These are phyloP conservation scores for Aradophagus sp. DNA, from an alignment of 1,140 invertebrate species.

Conservation along the genomic window DNA sequence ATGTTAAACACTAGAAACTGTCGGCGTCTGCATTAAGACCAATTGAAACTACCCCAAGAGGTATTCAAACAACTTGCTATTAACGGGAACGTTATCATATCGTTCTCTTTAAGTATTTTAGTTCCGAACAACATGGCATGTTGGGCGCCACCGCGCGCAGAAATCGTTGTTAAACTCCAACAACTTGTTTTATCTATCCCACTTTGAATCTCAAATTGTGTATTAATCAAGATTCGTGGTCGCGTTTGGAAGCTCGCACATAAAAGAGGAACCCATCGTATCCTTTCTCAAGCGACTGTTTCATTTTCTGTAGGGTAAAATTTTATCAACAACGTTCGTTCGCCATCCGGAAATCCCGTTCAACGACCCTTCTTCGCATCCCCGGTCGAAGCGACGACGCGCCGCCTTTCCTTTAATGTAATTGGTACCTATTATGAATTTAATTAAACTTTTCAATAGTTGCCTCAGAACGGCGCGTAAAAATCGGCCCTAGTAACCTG, in stretches of 20 bases:
- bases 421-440: constrained; percentile 17
- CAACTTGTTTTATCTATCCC: constrained; percentile 47
- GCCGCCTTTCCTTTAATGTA: no score
- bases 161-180: constrained; percentile 43
- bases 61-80: constrained; percentile 36
- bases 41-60: constrained; percentile 38
- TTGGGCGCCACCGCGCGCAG: constrained; percentile 14
- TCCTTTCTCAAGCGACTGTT: constrained; percentile 15
- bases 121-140: constrained; percentile 33
- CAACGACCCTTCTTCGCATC: no score
- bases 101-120: constrained; percentile 49
- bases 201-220: constrained; percentile 39
- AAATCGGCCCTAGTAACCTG: constrained; percentile 6
- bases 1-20: constrained; percentile 15
- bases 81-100: constrained; percentile 37
- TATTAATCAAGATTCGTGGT: constrained; percentile 48
- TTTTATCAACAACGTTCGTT: no score
- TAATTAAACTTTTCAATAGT: constrained; percentile 25
- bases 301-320: no score
- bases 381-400: no score
- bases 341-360: no score
- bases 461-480: neutral
- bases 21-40: constrained; percentile 16
- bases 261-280: constrained; percentile 13
- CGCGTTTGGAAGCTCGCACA: constrained; percentile 14